Base-by-base conservation (phyloP, 30 jellyfish, hydroid and myxozoan species). In the Turritopsis dohrnii region DNA sequence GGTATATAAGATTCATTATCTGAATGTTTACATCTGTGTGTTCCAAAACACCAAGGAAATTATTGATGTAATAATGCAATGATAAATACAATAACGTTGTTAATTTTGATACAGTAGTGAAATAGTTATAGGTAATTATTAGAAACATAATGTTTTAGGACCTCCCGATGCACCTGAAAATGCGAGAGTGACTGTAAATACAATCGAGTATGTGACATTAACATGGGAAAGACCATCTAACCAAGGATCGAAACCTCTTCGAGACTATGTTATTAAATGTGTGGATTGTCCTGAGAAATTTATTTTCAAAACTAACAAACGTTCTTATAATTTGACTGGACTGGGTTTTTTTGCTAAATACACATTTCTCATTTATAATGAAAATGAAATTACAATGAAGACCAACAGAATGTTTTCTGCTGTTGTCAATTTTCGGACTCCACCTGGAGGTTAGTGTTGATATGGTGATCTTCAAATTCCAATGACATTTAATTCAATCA, bases 291-390 rank as follows among this genome's bases (percentile, higher is more conserved):
- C 77, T 27, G 81, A 31, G 66, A 53, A 69, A 69, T 69, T 69
- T 21, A 16, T 8, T 23, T 69, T 69, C 28, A 69, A 27, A 69
- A 69, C 77, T 8, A 69, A 69, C 28, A 17, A 69, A 27, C 77
- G 9, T 0, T 69, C 28, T 21, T n/a, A n/a, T 21, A 69, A 69
- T 27, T n/a, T 69, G 17, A 69, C 77, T 1, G 77, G 77, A n/a
- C 77, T 69, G 30, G 77, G 77, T 23, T 23, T 21, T 9, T 69
- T 69, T 69, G 77, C 77, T 19, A 69, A 69, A 7, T 69, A 69
- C 77, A 69, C 77, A 69, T 9, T 69, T 27, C 0, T 7, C 0
- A 69, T 69, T 7, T 69, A 27, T 23, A 69, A 69, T 69, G 77
- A 69, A 69, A 69, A 69, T 19, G 28, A n/a, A 69, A 27, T 69